Base-by-base conservation (phyloP, 2,888 invertebrate species). In the Cryptus armator region DNA sequence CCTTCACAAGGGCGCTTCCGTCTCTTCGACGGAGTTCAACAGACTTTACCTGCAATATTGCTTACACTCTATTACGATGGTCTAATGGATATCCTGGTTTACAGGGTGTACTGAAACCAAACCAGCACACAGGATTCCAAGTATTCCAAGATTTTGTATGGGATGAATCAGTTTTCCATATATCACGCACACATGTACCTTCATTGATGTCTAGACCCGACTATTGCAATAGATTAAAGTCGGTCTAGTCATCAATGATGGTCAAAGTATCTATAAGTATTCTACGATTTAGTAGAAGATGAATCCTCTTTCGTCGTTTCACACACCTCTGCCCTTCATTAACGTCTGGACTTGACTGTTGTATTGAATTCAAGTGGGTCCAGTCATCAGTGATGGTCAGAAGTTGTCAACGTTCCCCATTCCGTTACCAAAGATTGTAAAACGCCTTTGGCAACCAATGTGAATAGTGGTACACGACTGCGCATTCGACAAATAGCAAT, bases 1-100 rank as follows among this genome's bases (percentile, higher is more conserved):
- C 70, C 75, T 66, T 44, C 19, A 59, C 53, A 16, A 44, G 32
- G 24, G 68, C 71, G 67, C 77, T 81, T 77, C 72, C 67, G 48
- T 76, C 74, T 77, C 77, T 68, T 67, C 29, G 66, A 43, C 71
- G 29, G 84, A 81, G 56, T 76, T 37, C 37, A 37, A 71, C 76
- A 24, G 71, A 71, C 71, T 66, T 80, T 76, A 76, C n/a, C 29
- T 71, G 66, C 24, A 76, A 75, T 62, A 32, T 62, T 67, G 46
- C 29, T 6, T 32, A 32, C 59, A n/a, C 29, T 32, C 0, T 3
- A 14, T 29, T 29, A 32, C n/a, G 14, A n/a, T 62, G n/a, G 14
- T 7, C 14, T 62, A 14, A 32, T n/a, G 59, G 12, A 29, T 29
- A 29, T 24, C 12, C 5, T 24, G 29, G 12, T 59, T 29, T 59